Percentiles rank a stretch among this genome's conserved stretches.
These are phyloP conservation scores for Muscicapa comitata DNA, from an alignment of 2,797 vertebrate genomes.

Conservation along the genomic window DNA sequence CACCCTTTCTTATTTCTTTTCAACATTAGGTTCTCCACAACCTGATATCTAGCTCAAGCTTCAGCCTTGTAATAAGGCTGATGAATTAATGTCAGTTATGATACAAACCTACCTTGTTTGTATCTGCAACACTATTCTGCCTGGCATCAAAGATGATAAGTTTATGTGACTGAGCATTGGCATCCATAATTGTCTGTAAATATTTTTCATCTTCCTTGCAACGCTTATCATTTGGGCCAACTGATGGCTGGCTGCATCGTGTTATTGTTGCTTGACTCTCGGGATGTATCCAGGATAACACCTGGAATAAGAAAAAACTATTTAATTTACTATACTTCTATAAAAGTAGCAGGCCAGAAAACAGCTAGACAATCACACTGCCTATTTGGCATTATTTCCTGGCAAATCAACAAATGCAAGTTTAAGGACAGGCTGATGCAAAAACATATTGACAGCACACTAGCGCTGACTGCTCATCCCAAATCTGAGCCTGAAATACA, in stretches of 20 bases:
- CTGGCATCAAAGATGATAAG: conserved; percentile 93
- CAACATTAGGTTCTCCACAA: neutral
- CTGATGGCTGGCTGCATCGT: conserved; percentile 90
- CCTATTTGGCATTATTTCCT: neutral
- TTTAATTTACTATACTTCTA: neutral
- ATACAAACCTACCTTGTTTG: conserved; percentile 85
- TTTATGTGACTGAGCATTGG: conserved; percentile 97
- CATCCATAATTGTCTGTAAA: conserved; percentile 94
- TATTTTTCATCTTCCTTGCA: conserved; percentile 95
- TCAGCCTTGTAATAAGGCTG: neutral
- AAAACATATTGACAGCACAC: neutral
- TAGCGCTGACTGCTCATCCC: neutral
- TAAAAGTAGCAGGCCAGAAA: neutral
- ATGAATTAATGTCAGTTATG: neutral
- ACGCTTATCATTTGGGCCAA: conserved; percentile 89
- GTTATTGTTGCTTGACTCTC: conserved; percentile 93
- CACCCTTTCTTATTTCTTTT: neutral
- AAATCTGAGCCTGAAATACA: neutral
- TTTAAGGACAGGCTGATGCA: neutral
- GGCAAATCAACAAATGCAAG: neutral
- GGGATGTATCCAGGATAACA: conserved; percentile 96
- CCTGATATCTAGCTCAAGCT: neutral
- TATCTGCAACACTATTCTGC: conserved; percentile 87
- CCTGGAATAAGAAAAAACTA: conserved; percentile 71
- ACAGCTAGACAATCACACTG: neutral